Evolutionary conservation across 1,140 invertebrate species (phyloP).

Genomic region (Drosophila kikkawai): DNA sequence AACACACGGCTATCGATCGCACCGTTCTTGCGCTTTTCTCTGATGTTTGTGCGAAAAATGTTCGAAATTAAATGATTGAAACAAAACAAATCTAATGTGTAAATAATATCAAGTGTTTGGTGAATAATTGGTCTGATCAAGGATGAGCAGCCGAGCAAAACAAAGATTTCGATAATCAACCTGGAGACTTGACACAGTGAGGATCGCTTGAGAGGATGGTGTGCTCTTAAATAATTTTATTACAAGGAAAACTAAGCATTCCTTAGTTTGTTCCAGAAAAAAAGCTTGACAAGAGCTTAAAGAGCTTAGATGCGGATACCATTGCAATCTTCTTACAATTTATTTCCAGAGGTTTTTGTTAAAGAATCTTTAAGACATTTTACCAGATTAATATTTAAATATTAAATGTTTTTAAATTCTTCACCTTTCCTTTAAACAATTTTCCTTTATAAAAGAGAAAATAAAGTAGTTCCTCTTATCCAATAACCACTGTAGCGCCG

Average conservation of each 20-base stretch:
- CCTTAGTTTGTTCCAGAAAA: too few relatives aligned
- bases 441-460: neutral
- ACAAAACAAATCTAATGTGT: slow-evolving; percentile 23
- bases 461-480: neutral
- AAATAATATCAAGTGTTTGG: slow-evolving; percentile 16
- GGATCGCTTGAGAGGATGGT: neutral
- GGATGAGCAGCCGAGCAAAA: neutral
- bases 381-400: too few relatives aligned
- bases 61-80: slow-evolving; percentile 52
- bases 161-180: neutral
- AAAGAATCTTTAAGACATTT: too few relatives aligned
- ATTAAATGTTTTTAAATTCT: too few relatives aligned
- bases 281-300: too few relatives aligned
- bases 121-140: neutral
- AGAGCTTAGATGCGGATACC: too few relatives aligned
- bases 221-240: too few relatives aligned
- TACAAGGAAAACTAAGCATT: too few relatives aligned
- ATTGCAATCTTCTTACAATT: too few relatives aligned
- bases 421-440: too few relatives aligned
- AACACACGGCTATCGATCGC: slow-evolving; percentile 26
- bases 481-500: slow-evolving; percentile 9
- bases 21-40: slow-evolving; percentile 42
- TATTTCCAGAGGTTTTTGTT: too few relatives aligned
- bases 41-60: slow-evolving; percentile 35
- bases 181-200: neutral